Conservation (phyloP, 2,888 invertebrate species). For the Hemaris fuciformis region DNA sequence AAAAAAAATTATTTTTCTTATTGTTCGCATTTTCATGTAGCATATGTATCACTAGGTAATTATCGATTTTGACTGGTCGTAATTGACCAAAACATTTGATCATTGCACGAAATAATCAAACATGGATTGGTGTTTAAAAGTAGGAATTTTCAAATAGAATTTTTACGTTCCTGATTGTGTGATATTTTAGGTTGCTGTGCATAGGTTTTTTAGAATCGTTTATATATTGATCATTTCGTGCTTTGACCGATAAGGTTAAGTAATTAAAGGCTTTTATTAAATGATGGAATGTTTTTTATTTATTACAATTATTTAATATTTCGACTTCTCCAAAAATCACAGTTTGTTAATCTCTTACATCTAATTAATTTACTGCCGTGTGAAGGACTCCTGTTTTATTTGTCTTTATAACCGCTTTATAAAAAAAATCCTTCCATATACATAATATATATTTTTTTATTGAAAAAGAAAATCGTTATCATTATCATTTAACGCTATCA, state of each 20-base stretch:
- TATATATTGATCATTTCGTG: background rate
- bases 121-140: background rate
- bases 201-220: background rate
- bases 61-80: background rate
- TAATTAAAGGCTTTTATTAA: conserved; percentile 6
- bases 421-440: too few relatives aligned
- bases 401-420: too few relatives aligned
- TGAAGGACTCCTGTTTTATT: too few relatives aligned
- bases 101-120: background rate
- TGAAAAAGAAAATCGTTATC: too few relatives aligned
- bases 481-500: too few relatives aligned
- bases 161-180: background rate
- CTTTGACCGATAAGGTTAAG: background rate
- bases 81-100: background rate
- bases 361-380: background rate
- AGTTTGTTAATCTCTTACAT: conserved; percentile 56
- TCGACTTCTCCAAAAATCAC: conserved; percentile 55
- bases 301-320: conserved; percentile 23
- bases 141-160: background rate
- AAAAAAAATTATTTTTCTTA: background rate
- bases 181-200: background rate
- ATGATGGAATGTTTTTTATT: conserved; percentile 9
- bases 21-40: background rate
- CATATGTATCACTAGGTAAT: background rate
- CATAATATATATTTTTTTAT: too few relatives aligned